phyloP scores from a whole-genome alignment of 2,113 vertebrate species.

The Apteryx owenii region DNA sequence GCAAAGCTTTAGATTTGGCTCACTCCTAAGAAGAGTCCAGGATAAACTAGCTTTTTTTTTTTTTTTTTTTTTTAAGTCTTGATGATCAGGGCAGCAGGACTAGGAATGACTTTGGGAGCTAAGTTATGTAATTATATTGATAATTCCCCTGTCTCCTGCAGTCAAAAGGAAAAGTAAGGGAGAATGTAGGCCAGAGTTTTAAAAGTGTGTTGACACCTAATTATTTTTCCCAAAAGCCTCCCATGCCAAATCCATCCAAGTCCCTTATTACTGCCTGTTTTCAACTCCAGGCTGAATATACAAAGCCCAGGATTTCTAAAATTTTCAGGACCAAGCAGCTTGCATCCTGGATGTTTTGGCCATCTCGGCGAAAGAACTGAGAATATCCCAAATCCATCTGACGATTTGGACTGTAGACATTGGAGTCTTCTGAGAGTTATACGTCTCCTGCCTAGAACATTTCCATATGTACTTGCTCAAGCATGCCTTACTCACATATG shows the following conservation, averaged over 20 bases:
- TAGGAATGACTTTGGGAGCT: neutral
- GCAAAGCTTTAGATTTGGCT: neutral
- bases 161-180: neutral
- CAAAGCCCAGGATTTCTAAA: accelerated
- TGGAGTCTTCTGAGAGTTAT: neutral
- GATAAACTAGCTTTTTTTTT: neutral
- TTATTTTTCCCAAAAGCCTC: neutral
- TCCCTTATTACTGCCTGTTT: neutral
- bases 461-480: neutral
- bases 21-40: neutral
- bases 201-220: neutral
- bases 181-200: neutral
- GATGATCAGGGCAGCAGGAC: neutral
- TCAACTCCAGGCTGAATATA: neutral
- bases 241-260: neutral
- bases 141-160: neutral
- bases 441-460: neutral
- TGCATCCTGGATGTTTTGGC: neutral
- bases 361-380: neutral
- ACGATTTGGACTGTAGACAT: neutral
- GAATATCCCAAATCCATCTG: neutral
- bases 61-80: neutral
- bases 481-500: accelerated
- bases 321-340: neutral
- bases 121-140: neutral